Evolutionary conservation across 2,888 invertebrate species (phyloP).

Genomic region (Archaeoteleia sp.): DNA sequence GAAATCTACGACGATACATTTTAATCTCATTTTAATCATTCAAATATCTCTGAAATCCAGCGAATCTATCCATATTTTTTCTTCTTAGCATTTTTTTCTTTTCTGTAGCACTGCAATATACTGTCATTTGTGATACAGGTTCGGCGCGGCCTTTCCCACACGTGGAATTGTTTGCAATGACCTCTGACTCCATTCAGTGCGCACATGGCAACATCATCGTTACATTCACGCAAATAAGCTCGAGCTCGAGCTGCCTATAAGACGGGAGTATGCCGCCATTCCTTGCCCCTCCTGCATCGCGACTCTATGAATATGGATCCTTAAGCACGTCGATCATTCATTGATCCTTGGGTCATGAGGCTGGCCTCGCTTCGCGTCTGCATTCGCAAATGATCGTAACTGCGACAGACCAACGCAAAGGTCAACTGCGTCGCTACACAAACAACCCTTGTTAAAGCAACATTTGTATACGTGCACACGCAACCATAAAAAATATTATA

Average conservation of each 20-base stretch:
- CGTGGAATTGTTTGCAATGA: conserved; percentile 72
- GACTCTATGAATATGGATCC: conserved; percentile 66
- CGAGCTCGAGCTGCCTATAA: conserved; percentile 48
- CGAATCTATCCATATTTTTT: conserved; percentile 1
- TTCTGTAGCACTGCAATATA: conserved; percentile 46
- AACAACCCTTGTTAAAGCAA: neutral
- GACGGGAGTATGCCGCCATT: conserved; percentile 34
- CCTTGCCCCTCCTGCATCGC: conserved; percentile 45
- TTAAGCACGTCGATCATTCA: conserved; percentile 64
- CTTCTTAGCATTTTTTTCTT: conserved; percentile 29
- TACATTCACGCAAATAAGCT: conserved; percentile 66
- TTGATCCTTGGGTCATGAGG: conserved; percentile 72
- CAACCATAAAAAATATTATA: too few species aligned
- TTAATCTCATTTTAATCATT: too few species aligned
- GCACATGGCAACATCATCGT: conserved; percentile 70
- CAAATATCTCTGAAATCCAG: too few species aligned
- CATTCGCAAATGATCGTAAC: conserved; percentile 44
- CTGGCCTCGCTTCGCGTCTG: conserved; percentile 59
- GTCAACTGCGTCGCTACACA: neutral
- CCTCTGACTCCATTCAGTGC: conserved; percentile 68
- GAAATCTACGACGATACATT: too few species aligned
- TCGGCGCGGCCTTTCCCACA: conserved; percentile 70
- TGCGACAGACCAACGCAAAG: too few species aligned
- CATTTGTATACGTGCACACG: too few species aligned
- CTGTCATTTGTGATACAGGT: conserved; percentile 62